A percentile compares a stretch with the other conserved stretches of the same genome.
Evolutionary conservation across 2,113 vertebrate genomes (phyloP).

Genomic region (Tylochromis polylepis): DNA sequence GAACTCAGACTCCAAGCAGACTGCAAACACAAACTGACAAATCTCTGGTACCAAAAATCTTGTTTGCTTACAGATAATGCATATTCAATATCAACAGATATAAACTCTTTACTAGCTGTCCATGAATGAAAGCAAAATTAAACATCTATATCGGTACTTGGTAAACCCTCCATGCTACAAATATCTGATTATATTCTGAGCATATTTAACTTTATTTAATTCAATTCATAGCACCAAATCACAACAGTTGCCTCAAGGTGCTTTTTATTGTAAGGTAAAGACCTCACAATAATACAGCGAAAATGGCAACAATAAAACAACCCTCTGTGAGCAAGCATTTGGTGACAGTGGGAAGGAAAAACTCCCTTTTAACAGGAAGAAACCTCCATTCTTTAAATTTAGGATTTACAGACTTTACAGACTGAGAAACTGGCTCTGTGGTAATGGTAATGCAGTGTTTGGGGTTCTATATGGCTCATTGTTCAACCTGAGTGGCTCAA

Average conservation of each 20-base stretch:
- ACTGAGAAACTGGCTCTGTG: neutral
- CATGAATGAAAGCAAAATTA: neutral
- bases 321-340: neutral
- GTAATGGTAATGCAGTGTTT: neutral
- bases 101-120: neutral
- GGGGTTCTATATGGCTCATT: neutral
- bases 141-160: neutral
- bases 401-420: neutral
- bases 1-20: neutral
- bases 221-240: neutral
- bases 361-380: neutral
- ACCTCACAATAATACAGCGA: neutral
- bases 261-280: neutral
- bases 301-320: neutral
- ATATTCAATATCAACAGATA: neutral
- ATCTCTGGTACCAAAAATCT: neutral
- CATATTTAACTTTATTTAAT: neutral
- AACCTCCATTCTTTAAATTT: neutral
- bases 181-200: neutral
- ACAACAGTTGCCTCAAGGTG: neutral
- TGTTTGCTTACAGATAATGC: neutral
- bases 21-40: neutral
- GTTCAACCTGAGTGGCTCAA: neutral
- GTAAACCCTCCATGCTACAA: neutral
- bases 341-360: neutral